These are phyloP conservation scores for Catotricha subobsoleta DNA, from an alignment of 2,888 invertebrate genomes.

Conservation along the genomic window DNA sequence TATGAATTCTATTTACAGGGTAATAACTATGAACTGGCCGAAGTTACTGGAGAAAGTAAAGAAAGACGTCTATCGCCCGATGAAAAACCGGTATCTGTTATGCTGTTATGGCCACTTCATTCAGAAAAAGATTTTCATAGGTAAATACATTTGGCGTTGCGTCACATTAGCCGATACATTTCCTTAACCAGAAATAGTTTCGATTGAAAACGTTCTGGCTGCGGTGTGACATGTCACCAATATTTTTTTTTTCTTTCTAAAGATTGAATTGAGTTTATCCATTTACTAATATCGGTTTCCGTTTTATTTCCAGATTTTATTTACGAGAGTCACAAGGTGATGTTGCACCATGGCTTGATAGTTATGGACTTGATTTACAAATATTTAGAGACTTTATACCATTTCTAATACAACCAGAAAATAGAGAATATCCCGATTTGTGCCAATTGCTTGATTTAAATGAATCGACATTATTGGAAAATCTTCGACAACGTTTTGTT, in stretches of 20 bases:
- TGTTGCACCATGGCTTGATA: conserved; percentile 65
- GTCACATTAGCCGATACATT: neutral
- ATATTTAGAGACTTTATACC: conserved; percentile 80
- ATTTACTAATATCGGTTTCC: too few relatives aligned
- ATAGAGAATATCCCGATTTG: conserved; percentile 87
- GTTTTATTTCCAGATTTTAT: conserved; percentile 48
- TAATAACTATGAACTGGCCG: conserved; percentile 64
- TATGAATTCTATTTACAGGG: too few relatives aligned
- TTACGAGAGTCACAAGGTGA: conserved; percentile 71
- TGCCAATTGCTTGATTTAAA: conserved; percentile 87
- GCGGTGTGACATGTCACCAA: neutral
- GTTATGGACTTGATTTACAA: conserved; percentile 78
- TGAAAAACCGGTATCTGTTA: conserved; percentile 65
- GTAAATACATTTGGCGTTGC: conserved; percentile 8
- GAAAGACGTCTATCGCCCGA: conserved; percentile 68
- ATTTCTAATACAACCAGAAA: conserved; percentile 79
- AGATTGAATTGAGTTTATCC: too few relatives aligned
- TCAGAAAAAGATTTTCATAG: conserved; percentile 25
- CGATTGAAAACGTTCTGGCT: neutral
- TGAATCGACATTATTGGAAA: conserved; percentile 80
- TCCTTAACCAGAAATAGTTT: neutral
- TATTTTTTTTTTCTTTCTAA: too few relatives aligned
- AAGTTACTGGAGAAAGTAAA: conserved; percentile 78
- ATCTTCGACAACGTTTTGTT: conserved; percentile 71
- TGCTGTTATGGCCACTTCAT: conserved; percentile 65